A percentile compares a stretch with the other conserved stretches of the same genome.
These are phyloP conservation scores for Rhabditoides inermis DNA, from an alignment of 2,888 invertebrate species.

Conservation along the genomic window DNA sequence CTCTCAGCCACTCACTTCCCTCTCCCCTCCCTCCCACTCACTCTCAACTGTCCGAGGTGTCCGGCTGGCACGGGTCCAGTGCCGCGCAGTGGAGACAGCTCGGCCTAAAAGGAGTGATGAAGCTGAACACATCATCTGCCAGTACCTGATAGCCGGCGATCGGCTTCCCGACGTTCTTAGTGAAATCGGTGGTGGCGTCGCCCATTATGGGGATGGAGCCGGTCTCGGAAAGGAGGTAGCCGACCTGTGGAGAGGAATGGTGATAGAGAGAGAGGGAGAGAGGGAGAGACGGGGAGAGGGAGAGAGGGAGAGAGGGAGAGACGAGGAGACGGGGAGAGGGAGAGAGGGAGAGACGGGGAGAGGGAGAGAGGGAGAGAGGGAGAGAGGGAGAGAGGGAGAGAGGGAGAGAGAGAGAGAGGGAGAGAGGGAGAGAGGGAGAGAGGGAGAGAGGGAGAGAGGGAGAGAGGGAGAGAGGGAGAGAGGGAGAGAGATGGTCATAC, in stretches of 20 bases:
- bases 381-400: conserved; percentile 47
- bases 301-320: no score
- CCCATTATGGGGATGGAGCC: conserved; percentile 45
- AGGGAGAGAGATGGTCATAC: conserved; percentile 10
- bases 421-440: neutral
- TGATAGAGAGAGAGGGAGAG: neutral
- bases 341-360: conserved; percentile 31
- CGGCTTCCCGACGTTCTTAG: conserved; percentile 33
- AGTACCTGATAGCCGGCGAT: conserved; percentile 42
- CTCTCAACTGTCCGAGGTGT: neutral
- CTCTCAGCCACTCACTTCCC: no score
- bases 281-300: neutral
- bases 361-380: conserved; percentile 31
- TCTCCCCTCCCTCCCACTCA: conserved; percentile 1
- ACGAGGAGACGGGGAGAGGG: neutral
- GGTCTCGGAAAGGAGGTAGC: conserved; percentile 45
- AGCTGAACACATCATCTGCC: neutral
- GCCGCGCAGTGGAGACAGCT: neutral
- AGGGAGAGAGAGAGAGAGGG: conserved; percentile 25
- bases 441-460: neutral
- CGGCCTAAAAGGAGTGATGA: neutral
- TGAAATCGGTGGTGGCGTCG: conserved; percentile 45
- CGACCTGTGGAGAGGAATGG: conserved; percentile 22
- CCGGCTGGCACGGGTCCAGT: neutral
- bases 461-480: neutral